Evolutionary conservation across 2,888 invertebrate genomes (phyloP), one percentile per base, ranked within the genome.

Genomic region (Girardia tigrina): DNA sequence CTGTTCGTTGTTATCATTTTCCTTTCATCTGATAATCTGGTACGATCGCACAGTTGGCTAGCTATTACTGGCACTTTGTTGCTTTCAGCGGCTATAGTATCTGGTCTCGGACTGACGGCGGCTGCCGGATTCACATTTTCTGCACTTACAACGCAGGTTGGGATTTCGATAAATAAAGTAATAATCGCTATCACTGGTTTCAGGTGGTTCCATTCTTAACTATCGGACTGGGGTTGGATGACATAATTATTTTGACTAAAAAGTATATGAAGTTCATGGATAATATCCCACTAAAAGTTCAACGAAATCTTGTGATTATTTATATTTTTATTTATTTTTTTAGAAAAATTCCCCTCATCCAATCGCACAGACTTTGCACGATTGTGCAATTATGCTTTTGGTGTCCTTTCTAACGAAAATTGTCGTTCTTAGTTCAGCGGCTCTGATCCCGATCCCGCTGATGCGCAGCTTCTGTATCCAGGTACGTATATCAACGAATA

Each of bases 181-280:
- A 16, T 73, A 1, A 28, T 23, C n/a, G n/a, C 36, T 28, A 16
- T 29, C 73, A 77, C 77, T 23, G 2, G 1, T 79, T 81, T 70
- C 84, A 92, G 87, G 91, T 93, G 80, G 90, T 97, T 72, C 97
- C 97, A 4, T 97, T 94, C 85, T 85, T 98, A 77, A 91, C 92
- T 0, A 88, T 97, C 20, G 95, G 95, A 0, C 86, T 98, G 2
- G 93, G 95, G 0, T 91, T 95, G n/a, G 90, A 94, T 85, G 93
- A 95, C 83, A 92, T 97, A 88, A 97, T 95, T 85, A 74, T 69
- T 20, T 26, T 74, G 56, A 74, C 69, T 8, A 56, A 56, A 56
- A 56, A 56, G n/a, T 56, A 56, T 16, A 20, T 23, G 23, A 56
- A 56, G 8, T 20, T 2, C 56, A 56, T 56, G 4, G 56, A 56